Conservation (phyloP, 2,888 invertebrate species). For the Muscina levida region DNA sequence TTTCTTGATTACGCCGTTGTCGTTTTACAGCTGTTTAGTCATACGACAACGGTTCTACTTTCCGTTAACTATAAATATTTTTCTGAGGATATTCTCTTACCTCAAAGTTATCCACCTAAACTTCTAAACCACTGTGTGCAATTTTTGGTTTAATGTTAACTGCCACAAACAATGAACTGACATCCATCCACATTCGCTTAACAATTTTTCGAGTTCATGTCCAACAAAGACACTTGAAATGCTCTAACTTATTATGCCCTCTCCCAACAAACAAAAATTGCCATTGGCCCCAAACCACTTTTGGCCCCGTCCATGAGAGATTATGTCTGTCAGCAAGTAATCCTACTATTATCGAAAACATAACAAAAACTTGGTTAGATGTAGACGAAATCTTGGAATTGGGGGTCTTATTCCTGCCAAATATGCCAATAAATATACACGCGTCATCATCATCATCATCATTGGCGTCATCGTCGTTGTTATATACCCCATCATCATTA, state of each 20-base stretch:
- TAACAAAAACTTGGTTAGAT: no score
- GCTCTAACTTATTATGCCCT: constrained; percentile 37
- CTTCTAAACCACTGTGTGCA: not conserved
- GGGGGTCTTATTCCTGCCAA: constrained; percentile 48
- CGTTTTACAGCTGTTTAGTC: no score
- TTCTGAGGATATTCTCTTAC: no score
- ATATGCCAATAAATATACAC: constrained; percentile 56
- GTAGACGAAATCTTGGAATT: constrained; percentile 27
- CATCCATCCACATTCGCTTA: constrained; percentile 48
- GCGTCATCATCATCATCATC: constrained; percentile 23
- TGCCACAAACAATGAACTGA: constrained; percentile 43
- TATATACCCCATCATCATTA: constrained; percentile 30
- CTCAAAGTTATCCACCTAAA: no score
- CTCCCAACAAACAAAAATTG: constrained; percentile 7
- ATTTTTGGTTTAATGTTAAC: not conserved
- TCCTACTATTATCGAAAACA: constrained; percentile 45
- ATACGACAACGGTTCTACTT: no score
- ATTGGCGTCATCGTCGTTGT: no score
- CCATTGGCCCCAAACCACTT: no score
- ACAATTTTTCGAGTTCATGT: constrained; percentile 56
- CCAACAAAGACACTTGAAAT: constrained; percentile 37
- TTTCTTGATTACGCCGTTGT: no score
- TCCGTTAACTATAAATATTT: no score
- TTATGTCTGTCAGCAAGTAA: constrained; percentile 28
- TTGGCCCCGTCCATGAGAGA: no score